Evolutionary conservation across 2,888 invertebrate species (phyloP), one percentile per base, ranked within the genome.

Genomic region (Cerceris ruficornis): DNA sequence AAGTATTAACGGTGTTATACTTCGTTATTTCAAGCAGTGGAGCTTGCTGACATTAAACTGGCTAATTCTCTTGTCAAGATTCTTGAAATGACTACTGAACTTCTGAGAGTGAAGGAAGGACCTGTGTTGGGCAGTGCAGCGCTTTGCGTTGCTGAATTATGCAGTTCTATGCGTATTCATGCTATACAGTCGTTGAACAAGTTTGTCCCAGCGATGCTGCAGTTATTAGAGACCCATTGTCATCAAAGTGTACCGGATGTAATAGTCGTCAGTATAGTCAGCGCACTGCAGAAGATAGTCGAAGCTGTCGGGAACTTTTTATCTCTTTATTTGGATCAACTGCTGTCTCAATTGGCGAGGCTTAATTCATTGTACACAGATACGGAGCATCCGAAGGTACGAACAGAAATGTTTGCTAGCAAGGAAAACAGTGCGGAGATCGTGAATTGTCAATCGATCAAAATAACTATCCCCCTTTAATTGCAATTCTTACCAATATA

Each of bases 251-350:
- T 93, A 0, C 94, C 95, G 0, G 95, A 95, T 84, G 86, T 95
- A 17, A 92, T 95, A 0, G 91, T 96, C n/a, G 90, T 96, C 15
- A 96, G 97, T 90, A 95, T 96, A 7, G 94, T 98, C 1, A 96
- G 97, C 2, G 95, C 97, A 0, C 93, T 98, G 46, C 95, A 96
- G 75, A 97, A 97, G 92, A 95, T 98, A 54, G 94, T 98, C 6
- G 96, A 97, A 89, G 95, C 96, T 41, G 91, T 98, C 55, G 95
- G 97, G 0, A 93, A 96, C 52, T 98, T 98, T 91, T 91, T 98
- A 80, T 98, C 97, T 77, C 97, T 97, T 0, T 98, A 98, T 92
- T 93, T 98, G 46, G 95, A 95, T 82, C 95, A 96, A 84, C 93
- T 97, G 46, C 90, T 97, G 0, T 94, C 93, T 8, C 95, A 96